Conservation (phyloP, 2,888 invertebrate genomes). For the Eumerus sabulonum region DNA sequence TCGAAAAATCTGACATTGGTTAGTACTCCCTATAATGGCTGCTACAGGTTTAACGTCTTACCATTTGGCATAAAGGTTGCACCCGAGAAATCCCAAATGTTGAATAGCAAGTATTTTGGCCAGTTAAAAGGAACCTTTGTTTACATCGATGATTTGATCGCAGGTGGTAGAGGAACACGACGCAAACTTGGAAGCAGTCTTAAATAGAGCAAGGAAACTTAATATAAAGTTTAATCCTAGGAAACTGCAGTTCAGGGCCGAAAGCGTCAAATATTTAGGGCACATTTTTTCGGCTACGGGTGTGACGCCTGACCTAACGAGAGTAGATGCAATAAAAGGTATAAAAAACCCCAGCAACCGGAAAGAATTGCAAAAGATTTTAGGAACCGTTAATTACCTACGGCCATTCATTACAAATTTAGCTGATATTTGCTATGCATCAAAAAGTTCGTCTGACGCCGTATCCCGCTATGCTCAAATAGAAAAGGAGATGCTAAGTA, state of each 20-base stretch:
- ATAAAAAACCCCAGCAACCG: slow-evolving; percentile 14
- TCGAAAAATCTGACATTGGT: neutral
- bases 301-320: slow-evolving; percentile 50
- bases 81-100: slow-evolving; percentile 27
- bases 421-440: slow-evolving; percentile 38
- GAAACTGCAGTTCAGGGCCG: no score
- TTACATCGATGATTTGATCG: no score
- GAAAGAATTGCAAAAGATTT: slow-evolving; percentile 11
- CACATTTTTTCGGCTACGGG: slow-evolving; percentile 63
- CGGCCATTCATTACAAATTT: slow-evolving; percentile 18
- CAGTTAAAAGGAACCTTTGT: slow-evolving; percentile 19
- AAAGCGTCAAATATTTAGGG: no score
- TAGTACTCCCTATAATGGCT: no score
- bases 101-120: slow-evolving; percentile 29
- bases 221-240: slow-evolving; percentile 5
- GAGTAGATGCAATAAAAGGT: slow-evolving; percentile 44
- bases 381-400: slow-evolving; percentile 18
- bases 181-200: neutral
- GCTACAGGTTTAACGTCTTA: slow-evolving; percentile 8
- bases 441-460: slow-evolving; percentile 28
- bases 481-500: no score
- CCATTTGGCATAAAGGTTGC: neutral
- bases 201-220: neutral
- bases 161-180: neutral
- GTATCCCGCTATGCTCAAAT: slow-evolving; percentile 63